A percentile compares a stretch with the other conserved stretches of the same genome.
Conservation (phyloP, 2,113 vertebrate genomes). For the Myrmophylax atrothorax region DNA sequence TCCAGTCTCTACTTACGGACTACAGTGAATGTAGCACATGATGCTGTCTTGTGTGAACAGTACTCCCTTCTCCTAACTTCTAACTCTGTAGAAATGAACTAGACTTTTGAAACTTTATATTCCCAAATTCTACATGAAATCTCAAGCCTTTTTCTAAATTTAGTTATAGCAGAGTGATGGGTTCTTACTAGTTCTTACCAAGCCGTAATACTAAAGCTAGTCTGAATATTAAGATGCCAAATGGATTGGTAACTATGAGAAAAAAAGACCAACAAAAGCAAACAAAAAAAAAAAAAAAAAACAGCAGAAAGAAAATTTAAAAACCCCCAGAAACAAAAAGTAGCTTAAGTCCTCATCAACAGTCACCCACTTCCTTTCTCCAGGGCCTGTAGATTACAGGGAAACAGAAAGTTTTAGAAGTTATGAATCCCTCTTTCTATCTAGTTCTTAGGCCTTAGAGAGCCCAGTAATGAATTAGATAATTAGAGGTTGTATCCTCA, state of each 20-base stretch:
- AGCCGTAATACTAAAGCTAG: neutral
- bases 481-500: neutral
- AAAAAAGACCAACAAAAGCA: fast-evolving
- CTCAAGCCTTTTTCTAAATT: neutral
- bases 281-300: fast-evolving
- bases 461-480: neutral
- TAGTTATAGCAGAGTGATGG: neutral
- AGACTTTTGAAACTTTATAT: neutral
- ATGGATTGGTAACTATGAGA: neutral
- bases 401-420: neutral
- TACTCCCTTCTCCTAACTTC: neutral
- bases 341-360: neutral
- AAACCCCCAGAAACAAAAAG: neutral
- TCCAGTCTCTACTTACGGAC: neutral
- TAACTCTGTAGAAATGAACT: neutral
- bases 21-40: neutral
- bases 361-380: neutral
- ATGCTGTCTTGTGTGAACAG: neutral
- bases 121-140: neutral
- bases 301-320: neutral
- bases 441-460: neutral
- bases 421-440: neutral
- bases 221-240: neutral
- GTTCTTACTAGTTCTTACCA: neutral
- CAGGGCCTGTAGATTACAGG: neutral